Evolutionary conservation across 64 coral and sea anemone species (phyloP).

Genomic region (Stichodactyla helianthus): DNA sequence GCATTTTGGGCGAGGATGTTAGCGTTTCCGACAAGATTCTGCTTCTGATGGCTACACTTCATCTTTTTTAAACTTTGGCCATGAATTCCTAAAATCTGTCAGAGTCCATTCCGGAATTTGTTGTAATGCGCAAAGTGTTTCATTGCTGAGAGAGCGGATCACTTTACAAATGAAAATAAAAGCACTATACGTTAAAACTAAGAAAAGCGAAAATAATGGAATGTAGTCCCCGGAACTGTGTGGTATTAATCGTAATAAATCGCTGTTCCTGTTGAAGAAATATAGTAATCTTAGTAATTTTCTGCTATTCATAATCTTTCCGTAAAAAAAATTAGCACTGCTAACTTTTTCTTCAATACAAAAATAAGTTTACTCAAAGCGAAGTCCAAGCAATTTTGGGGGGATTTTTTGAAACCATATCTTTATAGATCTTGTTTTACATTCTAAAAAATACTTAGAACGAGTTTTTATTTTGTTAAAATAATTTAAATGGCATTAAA

Average conservation of each 20-base stretch:
- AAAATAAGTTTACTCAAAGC: too few relatives aligned
- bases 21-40: neutral
- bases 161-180: neutral
- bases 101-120: neutral
- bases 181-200: neutral
- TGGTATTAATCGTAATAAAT: neutral
- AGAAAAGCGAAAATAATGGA: neutral
- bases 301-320: neutral
- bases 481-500: too few relatives aligned
- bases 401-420: too few relatives aligned
- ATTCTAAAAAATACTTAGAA: neutral
- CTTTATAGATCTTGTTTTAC: too few relatives aligned
- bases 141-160: neutral
- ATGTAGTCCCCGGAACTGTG: neutral
- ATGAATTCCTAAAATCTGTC: neutral
- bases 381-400: neutral
- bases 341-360: neutral
- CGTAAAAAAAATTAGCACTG: neutral
- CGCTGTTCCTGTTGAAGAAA: neutral
- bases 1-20: neutral
- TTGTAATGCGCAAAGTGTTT: neutral
- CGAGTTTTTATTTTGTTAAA: too few relatives aligned
- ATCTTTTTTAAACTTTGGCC: neutral
- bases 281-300: neutral
- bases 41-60: neutral